Conservation (phyloP, 2,888 invertebrate species). For the Vanessa cardui region DNA sequence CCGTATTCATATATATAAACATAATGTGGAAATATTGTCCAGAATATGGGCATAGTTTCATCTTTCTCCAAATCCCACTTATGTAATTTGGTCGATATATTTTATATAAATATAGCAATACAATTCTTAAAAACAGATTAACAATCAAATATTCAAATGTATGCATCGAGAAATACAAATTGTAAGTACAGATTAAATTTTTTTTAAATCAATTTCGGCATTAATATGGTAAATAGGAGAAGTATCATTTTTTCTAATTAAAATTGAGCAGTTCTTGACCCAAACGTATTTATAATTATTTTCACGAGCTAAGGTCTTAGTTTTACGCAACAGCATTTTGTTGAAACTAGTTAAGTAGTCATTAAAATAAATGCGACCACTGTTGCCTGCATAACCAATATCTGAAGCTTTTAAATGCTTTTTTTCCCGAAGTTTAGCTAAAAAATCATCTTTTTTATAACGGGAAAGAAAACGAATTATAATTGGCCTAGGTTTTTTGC, state of each 20-base stretch:
- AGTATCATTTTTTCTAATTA: background rate
- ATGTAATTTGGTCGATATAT: too few relatives aligned
- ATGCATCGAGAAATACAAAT: background rate
- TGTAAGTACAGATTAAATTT: background rate
- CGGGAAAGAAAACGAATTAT: slow-evolving; percentile 18
- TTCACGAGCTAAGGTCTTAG: background rate
- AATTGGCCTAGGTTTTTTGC: slow-evolving; percentile 21
- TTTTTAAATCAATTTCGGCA: slow-evolving; percentile 4
- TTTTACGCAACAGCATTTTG: slow-evolving; percentile 4
- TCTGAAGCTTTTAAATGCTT: slow-evolving; percentile 11
- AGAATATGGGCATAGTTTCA: too few relatives aligned
- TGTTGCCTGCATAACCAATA: slow-evolving; percentile 7
- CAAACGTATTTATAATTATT: background rate
- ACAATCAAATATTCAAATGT: too few relatives aligned
- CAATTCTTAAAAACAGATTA: too few relatives aligned
- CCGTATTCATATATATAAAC: too few relatives aligned
- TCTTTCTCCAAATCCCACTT: too few relatives aligned
- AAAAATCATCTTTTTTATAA: slow-evolving; percentile 22
- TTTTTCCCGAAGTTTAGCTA: slow-evolving; percentile 13
- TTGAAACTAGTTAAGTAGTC: slow-evolving; percentile 9
- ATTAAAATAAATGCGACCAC: background rate
- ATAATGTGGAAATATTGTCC: too few relatives aligned
- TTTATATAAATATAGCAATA: too few relatives aligned
- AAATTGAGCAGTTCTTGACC: background rate
- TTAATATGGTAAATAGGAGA: background rate